Evolutionary conservation across 2,888 invertebrate species (phyloP), one percentile per base, ranked within the genome.

Genomic region (Adineta ricciae): DNA sequence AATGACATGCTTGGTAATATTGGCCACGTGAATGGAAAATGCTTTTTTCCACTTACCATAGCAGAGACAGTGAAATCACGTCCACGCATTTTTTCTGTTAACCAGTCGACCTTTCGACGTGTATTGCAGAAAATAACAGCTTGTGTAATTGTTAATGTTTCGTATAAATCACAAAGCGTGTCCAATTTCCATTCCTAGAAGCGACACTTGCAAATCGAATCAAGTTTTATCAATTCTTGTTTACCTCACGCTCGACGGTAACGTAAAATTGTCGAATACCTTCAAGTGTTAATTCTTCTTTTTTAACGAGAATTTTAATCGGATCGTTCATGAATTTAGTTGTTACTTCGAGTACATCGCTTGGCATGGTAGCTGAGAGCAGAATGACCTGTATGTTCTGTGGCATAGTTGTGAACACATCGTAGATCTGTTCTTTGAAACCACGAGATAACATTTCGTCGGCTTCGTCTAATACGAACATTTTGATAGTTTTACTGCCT

Each of bases 41-140:
- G n/a, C n/a, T 19, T n/a, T 38, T 52, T 83, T 9, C 32, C 21
- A 56, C 19, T 83, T 83, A 83, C 83, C 85, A 99, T 97, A 87
- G 97, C 96, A 36, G 97, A 98, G 86, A 99, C 98, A 83, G 99
- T 99, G 91, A 98, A 98, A 90, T 98, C 96, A 87, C 95, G 93
- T 87, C 92, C 93, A 89, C 95, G 94, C 97, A 99, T 97, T 88
- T 94, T 95, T 89, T 96, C 95, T 54, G 97, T 97, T 86, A 99
- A 93, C 94, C 95, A 96, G 90, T 99, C 98, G 87, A 99, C 97
- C 94, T 98, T 98, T 92, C 98, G 96, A 88, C 98, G 94, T 86
- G 98, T 99, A 92, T 99, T 99, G 91, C 98, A 98, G 93, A 99
- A 99, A 90, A 99, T 99, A 86, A 99, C 99, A 88, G 99, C 97